phyloP scores from a whole-genome alignment of 2,888 invertebrate genomes.

The Biston stratarius region DNA sequence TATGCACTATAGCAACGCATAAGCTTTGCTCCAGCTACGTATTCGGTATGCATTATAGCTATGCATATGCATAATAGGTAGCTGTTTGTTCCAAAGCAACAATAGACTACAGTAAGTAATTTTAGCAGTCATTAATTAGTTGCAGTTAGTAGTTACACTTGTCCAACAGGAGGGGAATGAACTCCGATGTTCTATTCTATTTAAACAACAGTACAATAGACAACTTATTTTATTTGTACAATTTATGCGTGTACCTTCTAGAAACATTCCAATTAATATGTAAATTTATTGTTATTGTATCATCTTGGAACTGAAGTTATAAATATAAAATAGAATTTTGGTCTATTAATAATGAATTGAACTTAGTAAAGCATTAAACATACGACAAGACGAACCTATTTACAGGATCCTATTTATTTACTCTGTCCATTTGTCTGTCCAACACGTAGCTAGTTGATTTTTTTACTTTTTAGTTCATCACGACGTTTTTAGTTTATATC shows the following conservation, averaged over 20 bases:
- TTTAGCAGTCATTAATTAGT: slow-evolving; percentile 60
- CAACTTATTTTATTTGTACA: slow-evolving; percentile 15
- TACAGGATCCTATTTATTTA: too few species aligned
- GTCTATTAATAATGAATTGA: too few species aligned
- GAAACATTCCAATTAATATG: neutral
- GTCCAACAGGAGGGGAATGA: slow-evolving; percentile 49
- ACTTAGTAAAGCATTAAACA: too few species aligned
- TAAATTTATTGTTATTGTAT: neutral
- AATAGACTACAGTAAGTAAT: slow-evolving; percentile 61
- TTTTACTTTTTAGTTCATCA: too few species aligned
- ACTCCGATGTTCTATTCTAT: slow-evolving; percentile 44
- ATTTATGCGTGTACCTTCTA: neutral
- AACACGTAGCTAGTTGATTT: too few species aligned
- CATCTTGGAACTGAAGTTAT: neutral
- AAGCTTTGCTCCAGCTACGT: neutral
- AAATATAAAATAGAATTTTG: neutral
- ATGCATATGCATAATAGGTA: neutral
- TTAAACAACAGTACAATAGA: slow-evolving; percentile 31
- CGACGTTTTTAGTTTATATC: too few species aligned
- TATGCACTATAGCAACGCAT: neutral
- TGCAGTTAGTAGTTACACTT: slow-evolving; percentile 41
- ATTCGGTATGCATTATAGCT: neutral
- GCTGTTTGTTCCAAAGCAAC: slow-evolving; percentile 45
- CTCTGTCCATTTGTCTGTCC: too few species aligned
- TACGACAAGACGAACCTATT: too few species aligned